Base-by-base conservation (phyloP, 2,888 invertebrate genomes). In the Mesodorylaimus sp. region DNA sequence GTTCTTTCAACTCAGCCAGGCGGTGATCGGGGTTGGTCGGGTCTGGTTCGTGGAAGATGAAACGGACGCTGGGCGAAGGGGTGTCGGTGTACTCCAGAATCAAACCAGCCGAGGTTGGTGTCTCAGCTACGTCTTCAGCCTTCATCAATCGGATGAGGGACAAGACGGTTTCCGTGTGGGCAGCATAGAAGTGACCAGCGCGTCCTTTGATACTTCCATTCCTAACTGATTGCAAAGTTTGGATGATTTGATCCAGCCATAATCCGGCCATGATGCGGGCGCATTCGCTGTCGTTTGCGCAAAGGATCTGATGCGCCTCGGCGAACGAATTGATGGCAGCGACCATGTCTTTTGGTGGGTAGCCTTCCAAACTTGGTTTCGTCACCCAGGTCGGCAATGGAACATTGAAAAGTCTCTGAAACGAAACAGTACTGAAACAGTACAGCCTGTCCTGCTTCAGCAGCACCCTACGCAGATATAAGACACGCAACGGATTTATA, bases 81-180 rank as follows among this genome's bases (percentile, higher is more conserved):
- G 2, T 26, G 23, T 45, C 37, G 41, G 43, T 51, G 45, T 54
- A 55, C 42, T 59, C 59, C 25, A 59, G 47, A 25, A 57, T 53
- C 41, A 59, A 58, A 28, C 59, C 59, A 32, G 59, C 59, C 10
- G 59, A 55, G 27, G 58, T 58, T 19, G 57, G 54, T 47, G 58
- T 28, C 38, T 59, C 57, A 19, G 56, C 50, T 39, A 53, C 54
- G 26, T 47, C 53, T n/a, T n/a, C n/a, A 47, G 52, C 50, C 32
- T 57, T 54, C 51, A 59, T 50, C 36, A 56, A 44, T 47, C 54
- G 55, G 57, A 58, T 56, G 24, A 56, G 50, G 25, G 58, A 52
- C 7, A 59, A 50, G 19, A 57, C 57, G 41, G 57, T 52, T 39
- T 59, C 58, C n/a, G 59, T 57, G 53, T 59, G 59, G 36, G 59